Base-by-base conservation (phyloP, 1,140 invertebrate genomes). In the Drosophila miranda region DNA sequence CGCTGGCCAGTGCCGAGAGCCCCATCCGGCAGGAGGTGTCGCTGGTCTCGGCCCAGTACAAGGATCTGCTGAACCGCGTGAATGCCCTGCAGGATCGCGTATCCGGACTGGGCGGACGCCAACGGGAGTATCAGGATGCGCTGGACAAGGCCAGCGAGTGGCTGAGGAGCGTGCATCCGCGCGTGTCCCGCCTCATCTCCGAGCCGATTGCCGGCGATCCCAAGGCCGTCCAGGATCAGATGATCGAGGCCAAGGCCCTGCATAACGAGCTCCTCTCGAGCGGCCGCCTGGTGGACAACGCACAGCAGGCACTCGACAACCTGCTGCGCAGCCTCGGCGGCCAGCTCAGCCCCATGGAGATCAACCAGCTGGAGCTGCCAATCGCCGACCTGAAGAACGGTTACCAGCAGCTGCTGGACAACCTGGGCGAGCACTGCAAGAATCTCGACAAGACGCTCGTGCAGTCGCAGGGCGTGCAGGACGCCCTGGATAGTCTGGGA, bases 401-500 rank as follows among this genome's bases (percentile, higher is more conserved):
- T 58, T 96, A 98, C 89, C 93, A 93, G 52, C 94, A 96, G 66
- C 87, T 98, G 9, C 92, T 93, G 50, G 94, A 94, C 63, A 94
- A 94, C 1, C 91, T 97, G 11, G 93, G 94, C 9, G 94, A 96
- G 5, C 95, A 96, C n/a, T 97, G 97, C 80, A 94, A 96, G 70
- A 94, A 95, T 44, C 91, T 99, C 46, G 97, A 99, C 75, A 96
- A 95, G 0, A 97, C 97, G 0, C 92, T 99, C 34, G 94, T 98
- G 6, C 96, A 98, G 90, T 97, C 96, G 54, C 97, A 99, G 92
- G 97, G 96, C n/a, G 95, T 99, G 9, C 96, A 98, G 90, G 97
- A 98, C 90, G 96, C 97, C 7, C 92, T 98, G 0, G 97, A 98
- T 80, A 94, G 95, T 53, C 93, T 99, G 7, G 94, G 96, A 5